Conservation (phyloP, 2,113 vertebrate genomes). For the Peromyscus leucopus region DNA sequence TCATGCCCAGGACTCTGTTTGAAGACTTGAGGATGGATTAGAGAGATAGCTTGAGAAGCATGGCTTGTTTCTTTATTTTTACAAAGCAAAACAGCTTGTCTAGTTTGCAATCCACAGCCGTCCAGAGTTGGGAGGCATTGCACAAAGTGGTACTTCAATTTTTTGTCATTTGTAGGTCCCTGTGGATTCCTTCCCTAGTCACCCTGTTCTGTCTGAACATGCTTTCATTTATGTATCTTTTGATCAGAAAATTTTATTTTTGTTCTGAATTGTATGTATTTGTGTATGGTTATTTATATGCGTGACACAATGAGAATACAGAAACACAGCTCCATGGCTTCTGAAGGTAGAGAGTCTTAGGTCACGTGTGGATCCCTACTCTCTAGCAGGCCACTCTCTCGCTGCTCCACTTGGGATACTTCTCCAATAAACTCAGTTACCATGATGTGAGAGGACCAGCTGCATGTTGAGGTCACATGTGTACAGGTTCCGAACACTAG, state of each 20-base stretch:
- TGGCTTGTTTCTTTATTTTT: slow-evolving; percentile 66
- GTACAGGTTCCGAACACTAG: background rate
- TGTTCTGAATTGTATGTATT: background rate
- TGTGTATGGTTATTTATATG: background rate
- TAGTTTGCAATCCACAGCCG: slow-evolving; percentile 37
- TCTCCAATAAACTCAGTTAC: background rate
- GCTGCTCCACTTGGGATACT: background rate
- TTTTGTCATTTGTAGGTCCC: background rate
- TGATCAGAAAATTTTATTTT: background rate
- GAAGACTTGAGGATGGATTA: slow-evolving; percentile 57
- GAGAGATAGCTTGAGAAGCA: slow-evolving; percentile 63
- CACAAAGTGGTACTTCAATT: background rate
- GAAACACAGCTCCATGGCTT: background rate
- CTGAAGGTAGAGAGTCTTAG: background rate
- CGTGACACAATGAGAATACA: background rate
- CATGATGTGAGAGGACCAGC: background rate
- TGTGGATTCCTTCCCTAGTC: background rate
- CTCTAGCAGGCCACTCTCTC: background rate
- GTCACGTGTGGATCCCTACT: background rate
- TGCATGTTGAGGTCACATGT: background rate
- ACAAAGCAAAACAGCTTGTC: slow-evolving; percentile 47
- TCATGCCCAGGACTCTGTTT: slow-evolving; percentile 12
- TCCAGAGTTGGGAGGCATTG: background rate
- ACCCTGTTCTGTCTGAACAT: background rate
- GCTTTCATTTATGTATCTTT: background rate